Evolutionary conservation across 2,888 invertebrate genomes (phyloP).

Genomic region (Agrochola litura): DNA sequence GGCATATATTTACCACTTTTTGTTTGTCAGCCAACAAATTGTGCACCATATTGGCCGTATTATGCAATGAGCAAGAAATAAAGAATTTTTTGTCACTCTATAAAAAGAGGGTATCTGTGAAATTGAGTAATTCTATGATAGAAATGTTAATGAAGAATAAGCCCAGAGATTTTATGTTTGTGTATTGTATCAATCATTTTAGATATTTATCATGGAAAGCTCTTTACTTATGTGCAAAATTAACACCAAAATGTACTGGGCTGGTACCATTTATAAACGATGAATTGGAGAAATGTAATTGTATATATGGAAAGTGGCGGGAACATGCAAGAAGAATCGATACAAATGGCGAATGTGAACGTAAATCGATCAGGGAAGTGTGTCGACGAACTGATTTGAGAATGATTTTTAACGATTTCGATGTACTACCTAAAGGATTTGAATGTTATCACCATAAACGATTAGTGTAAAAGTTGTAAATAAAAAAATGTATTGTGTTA

Average conservation of each 20-base stretch:
- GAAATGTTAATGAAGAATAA: constrained; percentile 78
- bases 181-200: constrained; percentile 87
- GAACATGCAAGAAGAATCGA: constrained; percentile 82
- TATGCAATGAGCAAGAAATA: constrained; percentile 80
- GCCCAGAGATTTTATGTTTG: constrained; percentile 75
- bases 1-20: constrained; percentile 84
- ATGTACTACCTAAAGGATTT: constrained; percentile 79
- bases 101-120: constrained; percentile 85
- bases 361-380: constrained; percentile 76
- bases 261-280: constrained; percentile 78
- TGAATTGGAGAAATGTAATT: constrained; percentile 84
- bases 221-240: constrained; percentile 81
- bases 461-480: constrained; percentile 62
- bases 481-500: constrained; percentile 52
- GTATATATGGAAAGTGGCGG: constrained; percentile 85
- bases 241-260: constrained; percentile 81
- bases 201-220: constrained; percentile 85
- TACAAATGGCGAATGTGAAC: constrained; percentile 72
- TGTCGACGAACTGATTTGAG: constrained; percentile 82
- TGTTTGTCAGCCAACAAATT: constrained; percentile 88
- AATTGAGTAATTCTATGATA: constrained; percentile 82
- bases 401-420: constrained; percentile 77
- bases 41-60: constrained; percentile 83
- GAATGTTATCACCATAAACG: constrained; percentile 79
- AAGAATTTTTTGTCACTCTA: constrained; percentile 77